phyloP scores from a whole-genome alignment of 1,140 invertebrate genomes.

The Lethrus apterus region DNA sequence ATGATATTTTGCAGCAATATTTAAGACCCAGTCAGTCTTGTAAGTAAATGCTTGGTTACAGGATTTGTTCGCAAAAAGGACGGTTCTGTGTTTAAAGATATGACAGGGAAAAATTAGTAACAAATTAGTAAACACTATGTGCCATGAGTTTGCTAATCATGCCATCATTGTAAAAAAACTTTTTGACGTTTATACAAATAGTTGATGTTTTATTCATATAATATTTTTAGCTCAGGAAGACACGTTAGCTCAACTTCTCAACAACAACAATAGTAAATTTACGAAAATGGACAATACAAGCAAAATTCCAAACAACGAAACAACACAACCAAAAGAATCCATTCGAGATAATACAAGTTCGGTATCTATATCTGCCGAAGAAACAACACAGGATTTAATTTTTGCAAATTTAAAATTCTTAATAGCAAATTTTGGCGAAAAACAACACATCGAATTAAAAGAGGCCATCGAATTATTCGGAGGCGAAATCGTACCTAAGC shows the following conservation, averaged over 20 bases:
- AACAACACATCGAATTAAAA: slow-evolving; percentile 32
- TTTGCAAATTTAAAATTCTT: slow-evolving; percentile 44
- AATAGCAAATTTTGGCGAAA: slow-evolving; percentile 40
- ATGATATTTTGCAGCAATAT: slow-evolving; percentile 25
- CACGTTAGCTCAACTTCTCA: slow-evolving; percentile 20
- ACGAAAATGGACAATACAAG: slow-evolving; percentile 1
- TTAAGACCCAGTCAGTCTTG: slow-evolving; percentile 13
- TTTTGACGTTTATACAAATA: neutral
- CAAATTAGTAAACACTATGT: too few species aligned
- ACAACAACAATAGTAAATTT: slow-evolving; percentile 3
- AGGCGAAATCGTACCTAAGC: slow-evolving; percentile 35
- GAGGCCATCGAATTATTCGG: slow-evolving; percentile 21
- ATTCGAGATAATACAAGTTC: neutral
- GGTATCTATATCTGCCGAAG: neutral
- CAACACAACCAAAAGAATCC: neutral
- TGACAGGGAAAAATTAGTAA: too few species aligned
- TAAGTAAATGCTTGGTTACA: slow-evolving; percentile 10
- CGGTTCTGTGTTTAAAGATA: too few species aligned
- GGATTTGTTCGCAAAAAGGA: too few species aligned
- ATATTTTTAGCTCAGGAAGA: slow-evolving; percentile 17
- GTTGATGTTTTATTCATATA: neutral
- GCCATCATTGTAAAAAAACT: too few species aligned
- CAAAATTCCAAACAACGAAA: slow-evolving; percentile 3
- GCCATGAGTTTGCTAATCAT: too few species aligned
- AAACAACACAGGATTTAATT: slow-evolving; percentile 2